Base-by-base conservation (phyloP, 2,113 vertebrate species). In the Lasiurus borealis region DNA sequence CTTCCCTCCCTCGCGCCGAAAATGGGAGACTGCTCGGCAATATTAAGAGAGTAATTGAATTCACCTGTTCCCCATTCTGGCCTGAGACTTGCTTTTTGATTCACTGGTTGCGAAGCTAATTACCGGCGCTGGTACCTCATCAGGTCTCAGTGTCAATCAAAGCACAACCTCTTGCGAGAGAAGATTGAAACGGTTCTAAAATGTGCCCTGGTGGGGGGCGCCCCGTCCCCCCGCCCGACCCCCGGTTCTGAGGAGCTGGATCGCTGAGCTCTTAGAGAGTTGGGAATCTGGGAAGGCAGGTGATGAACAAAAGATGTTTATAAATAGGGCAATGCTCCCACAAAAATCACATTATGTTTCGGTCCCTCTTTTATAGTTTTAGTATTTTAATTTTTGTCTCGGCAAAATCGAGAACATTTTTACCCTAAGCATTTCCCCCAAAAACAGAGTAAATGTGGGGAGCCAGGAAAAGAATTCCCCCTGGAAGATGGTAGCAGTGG, bases 41-140 rank as follows among this genome's bases (percentile, higher is more conserved):
- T 75, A 80, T 83, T 71, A 52, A 77, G 31, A 72, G 50, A 31
- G 27, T 78, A 82, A 92, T 88, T 88, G 72, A 54, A 82, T 93
- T 62, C 50, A 23, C 68, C 59, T 85, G 82, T 85, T 72, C 27
- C 7, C 8, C 59, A 52, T 52, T n/a, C 4, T 52, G 19, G 1
- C 85, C 80, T 14, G 14, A 77, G 31, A 62, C 5, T 36, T 86
- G 16, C 64, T 82, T 92, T 85, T 25, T 34, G 86, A 93, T 18
- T 73, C 50, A 40, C n/a, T 78, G 31, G 11, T 68, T 83, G 62
- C 25, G 69, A 62, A 90, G 36, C 11, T 86, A 69, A 92, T 91
- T 44, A 40, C 89, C 36, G 83, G 44, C 19, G 29, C 69, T 80
- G 15, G 36, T 46, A 88, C 94, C 76, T 40, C 94, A 83, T 36